phyloP scores from a whole-genome alignment of 37 sponge, comb jelly and placozoan genomes.

The Cliona cf. orientalis region DNA sequence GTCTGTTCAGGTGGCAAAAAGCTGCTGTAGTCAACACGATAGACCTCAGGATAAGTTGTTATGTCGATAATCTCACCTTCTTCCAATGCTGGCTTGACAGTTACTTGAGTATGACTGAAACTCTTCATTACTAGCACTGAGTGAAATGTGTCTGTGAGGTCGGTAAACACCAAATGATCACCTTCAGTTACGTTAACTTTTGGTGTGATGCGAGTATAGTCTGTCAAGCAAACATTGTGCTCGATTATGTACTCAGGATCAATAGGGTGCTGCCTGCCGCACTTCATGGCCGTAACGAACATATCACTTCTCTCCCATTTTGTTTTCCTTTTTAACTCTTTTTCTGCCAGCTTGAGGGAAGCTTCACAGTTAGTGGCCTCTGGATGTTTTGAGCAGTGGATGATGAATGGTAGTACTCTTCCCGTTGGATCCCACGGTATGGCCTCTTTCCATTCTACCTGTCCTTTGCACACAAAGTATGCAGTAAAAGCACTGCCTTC shows the following conservation, averaged over 20 bases:
- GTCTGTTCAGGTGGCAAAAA: no score
- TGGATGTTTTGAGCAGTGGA: not conserved
- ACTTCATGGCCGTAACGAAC: conserved; percentile 36
- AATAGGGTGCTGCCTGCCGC: not conserved
- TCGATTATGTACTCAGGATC: no score
- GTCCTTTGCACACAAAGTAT: not conserved
- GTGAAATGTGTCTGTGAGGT: not conserved
- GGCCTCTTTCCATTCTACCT: not conserved
- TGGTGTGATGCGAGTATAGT: conserved; percentile 12
- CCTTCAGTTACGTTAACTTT: conserved; percentile 23
- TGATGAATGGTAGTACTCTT: not conserved
- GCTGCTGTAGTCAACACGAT: no score
- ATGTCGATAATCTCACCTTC: no score
- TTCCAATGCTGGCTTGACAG: no score
- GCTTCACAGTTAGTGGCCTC: no score
- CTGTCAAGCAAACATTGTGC: not conserved
- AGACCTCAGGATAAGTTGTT: no score
- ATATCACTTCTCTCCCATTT: conserved; percentile 9
- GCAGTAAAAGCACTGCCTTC: conserved; percentile 1
- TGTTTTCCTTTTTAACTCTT: conserved; percentile 3
- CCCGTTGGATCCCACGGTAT: no score
- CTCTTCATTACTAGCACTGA: conserved; percentile 27
- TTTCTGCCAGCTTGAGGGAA: not conserved
- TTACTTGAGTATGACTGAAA: not conserved
- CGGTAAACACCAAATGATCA: conserved; percentile 25